Conservation (phyloP, 2,113 vertebrate species). For the rat (Rattus norvegicus) region DNA sequence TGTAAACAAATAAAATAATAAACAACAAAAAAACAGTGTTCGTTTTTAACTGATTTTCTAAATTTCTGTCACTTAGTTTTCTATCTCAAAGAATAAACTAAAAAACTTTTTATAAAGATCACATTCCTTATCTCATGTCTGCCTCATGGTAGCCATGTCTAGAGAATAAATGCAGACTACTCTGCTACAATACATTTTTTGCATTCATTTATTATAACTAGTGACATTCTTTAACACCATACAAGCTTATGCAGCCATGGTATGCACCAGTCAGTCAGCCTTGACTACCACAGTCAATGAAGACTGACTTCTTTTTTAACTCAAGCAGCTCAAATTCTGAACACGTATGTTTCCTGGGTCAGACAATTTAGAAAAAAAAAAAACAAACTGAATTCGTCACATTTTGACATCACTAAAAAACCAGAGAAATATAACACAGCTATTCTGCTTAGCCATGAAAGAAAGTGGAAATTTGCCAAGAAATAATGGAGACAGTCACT, state of each 20-base stretch:
- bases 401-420: not conserved
- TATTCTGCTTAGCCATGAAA: not conserved
- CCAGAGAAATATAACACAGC: not conserved
- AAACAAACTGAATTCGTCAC: not conserved
- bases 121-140: not conserved
- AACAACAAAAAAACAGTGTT: too few species aligned
- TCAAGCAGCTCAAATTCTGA: not conserved
- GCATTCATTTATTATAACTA: not conserved
- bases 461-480: not conserved
- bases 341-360: not conserved
- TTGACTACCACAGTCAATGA: not conserved
- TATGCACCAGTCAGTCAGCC: not conserved
- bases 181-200: not conserved
- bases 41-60: too few species aligned
- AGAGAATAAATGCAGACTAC: not conserved
- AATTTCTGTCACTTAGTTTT: not conserved
- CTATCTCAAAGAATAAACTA: not conserved
- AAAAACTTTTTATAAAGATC: not conserved
- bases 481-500: not conserved
- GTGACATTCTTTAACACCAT: not conserved
- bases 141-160: not conserved
- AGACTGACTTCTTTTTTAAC: constrained; percentile 3
- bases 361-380: constrained; percentile 37
- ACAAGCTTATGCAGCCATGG: not conserved
- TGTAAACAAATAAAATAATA: too few species aligned